Evolutionary conservation across 1,140 invertebrate genomes (phyloP).

Genomic region (Ptiloglossa arizonensis): DNA sequence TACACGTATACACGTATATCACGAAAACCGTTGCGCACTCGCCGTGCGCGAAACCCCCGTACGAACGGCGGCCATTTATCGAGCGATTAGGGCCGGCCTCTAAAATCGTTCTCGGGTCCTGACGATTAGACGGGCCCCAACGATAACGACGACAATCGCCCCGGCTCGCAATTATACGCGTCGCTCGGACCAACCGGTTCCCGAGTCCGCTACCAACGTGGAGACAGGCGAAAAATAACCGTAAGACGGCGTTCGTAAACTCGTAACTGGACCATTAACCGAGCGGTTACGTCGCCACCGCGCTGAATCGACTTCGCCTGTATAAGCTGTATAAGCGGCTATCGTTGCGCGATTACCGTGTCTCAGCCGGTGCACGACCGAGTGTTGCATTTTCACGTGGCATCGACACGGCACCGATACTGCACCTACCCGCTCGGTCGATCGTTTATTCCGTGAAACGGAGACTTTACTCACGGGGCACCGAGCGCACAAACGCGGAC

Average conservation of each 20-base stretch:
- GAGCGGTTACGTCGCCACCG: constrained; percentile 21
- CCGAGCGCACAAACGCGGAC: too few species aligned
- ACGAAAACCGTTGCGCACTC: too few species aligned
- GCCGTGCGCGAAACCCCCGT: too few species aligned
- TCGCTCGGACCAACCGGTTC: constrained; percentile 26
- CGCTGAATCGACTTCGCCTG: neutral
- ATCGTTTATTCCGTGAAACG: neutral
- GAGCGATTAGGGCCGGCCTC: constrained; percentile 18
- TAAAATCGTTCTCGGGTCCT: constrained; percentile 4
- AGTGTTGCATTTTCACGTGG: neutral
- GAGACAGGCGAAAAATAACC: constrained; percentile 51
- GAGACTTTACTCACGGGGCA: neutral
- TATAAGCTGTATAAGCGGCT: neutral
- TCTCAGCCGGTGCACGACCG: neutral
- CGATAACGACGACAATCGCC: constrained; percentile 51
- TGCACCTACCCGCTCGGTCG: too few species aligned
- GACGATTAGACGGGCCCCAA: constrained; percentile 11
- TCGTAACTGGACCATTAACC: constrained; percentile 42
- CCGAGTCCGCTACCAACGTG: neutral
- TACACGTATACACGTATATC: too few species aligned
- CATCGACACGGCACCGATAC: neutral
- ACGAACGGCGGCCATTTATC: neutral
- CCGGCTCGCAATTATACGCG: constrained; percentile 42
- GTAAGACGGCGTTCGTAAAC: constrained; percentile 39
- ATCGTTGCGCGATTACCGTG: constrained; percentile 6